A percentile compares a stretch with the other conserved stretches of the same genome.
phyloP scores from a whole-genome alignment of 2,113 vertebrate genomes.

The Callocephalon fimbriatum region DNA sequence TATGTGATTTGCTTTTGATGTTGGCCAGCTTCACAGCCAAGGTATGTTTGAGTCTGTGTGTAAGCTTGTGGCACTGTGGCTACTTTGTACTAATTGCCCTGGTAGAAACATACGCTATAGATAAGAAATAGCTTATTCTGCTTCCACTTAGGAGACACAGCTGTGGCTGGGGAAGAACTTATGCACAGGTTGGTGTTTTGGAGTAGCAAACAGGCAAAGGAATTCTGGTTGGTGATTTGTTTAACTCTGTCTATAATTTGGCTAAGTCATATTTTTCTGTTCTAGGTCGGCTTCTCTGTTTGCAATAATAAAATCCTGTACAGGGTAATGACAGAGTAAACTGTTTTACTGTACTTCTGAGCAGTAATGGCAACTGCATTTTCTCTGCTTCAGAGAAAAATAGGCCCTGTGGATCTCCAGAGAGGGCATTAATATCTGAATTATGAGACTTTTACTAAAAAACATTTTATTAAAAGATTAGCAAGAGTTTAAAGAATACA shows the following conservation, averaged over 20 bases:
- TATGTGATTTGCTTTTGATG: background rate
- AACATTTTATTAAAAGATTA: background rate
- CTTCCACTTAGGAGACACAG: background rate
- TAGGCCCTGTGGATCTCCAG: background rate
- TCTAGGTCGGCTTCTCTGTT: background rate
- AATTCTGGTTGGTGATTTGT: background rate
- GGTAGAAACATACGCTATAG: background rate
- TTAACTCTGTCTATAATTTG: background rate
- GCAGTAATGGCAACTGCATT: background rate
- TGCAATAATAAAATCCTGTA: background rate
- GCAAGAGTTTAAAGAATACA: background rate
- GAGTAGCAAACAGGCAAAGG: background rate
- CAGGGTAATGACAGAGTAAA: background rate
- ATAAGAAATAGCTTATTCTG: background rate
- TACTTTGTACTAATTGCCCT: background rate
- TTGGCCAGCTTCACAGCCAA: background rate
- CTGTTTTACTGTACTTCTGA: background rate
- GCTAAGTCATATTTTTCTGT: background rate
- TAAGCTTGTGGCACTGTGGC: background rate
- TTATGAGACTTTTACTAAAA: background rate
- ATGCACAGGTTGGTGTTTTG: background rate
- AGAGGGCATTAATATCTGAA: background rate
- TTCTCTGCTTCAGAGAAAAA: background rate
- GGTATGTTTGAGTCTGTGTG: background rate
- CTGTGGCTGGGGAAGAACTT: background rate